A percentile compares a stretch with the other conserved stretches of the same genome.
Conservation (phyloP, 1,140 invertebrate species). For the Trichonephila inaurata region DNA sequence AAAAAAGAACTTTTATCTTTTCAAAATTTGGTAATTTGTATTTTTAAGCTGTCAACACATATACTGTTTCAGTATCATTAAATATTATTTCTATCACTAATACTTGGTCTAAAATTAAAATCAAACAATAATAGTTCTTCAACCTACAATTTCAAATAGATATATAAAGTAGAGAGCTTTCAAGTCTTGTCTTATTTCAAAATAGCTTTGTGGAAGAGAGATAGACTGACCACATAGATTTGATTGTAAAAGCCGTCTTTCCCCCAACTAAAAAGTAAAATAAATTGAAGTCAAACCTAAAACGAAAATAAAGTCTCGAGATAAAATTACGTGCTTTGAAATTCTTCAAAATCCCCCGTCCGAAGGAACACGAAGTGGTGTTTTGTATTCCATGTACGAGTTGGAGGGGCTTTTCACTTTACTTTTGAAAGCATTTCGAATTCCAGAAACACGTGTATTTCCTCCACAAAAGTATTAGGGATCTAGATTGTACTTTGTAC, state of each 20-base stretch:
- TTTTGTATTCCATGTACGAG: constrained; percentile 71
- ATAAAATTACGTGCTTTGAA: constrained; percentile 75
- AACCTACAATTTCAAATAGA: no score
- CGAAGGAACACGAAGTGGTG: constrained; percentile 3
- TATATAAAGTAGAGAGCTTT: no score
- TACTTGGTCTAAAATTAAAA: no score
- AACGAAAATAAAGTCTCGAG: constrained; percentile 42
- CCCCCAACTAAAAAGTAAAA: neutral
- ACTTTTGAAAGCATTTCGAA: constrained; percentile 76
- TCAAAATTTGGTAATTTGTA: no score
- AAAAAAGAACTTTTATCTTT: no score
- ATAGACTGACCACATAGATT: neutral
- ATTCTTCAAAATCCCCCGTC: constrained; percentile 42
- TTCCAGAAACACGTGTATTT: constrained; percentile 75
- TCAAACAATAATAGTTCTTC: no score
- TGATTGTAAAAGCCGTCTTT: constrained; percentile 19
- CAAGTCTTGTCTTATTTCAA: no score
- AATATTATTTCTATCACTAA: no score
- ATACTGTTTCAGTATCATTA: no score
- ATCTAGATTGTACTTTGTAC: constrained; percentile 66
- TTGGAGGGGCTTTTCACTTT: constrained; percentile 53
- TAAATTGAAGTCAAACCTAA: constrained; percentile 19
- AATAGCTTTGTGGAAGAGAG: no score
- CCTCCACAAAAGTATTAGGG: constrained; percentile 68
- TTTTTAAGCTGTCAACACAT: no score